Evolutionary conservation across 2,113 vertebrate species (phyloP).

Genomic region (Corythornis cristatus): DNA sequence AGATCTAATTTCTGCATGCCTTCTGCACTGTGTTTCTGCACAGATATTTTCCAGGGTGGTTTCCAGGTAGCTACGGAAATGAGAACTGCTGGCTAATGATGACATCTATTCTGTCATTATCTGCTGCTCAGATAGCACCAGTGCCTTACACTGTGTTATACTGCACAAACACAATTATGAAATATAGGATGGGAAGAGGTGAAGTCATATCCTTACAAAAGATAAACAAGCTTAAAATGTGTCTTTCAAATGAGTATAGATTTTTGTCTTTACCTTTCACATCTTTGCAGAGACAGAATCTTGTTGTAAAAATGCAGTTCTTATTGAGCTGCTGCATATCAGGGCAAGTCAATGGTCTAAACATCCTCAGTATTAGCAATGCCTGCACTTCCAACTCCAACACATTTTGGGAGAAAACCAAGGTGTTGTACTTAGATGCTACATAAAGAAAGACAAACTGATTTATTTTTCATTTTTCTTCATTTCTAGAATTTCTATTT

Average conservation of each 20-base stretch:
- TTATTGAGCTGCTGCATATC: background rate
- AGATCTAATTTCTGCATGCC: background rate
- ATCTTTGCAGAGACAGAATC: background rate
- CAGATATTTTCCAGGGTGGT: background rate
- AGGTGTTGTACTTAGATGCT: background rate
- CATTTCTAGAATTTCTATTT: background rate
- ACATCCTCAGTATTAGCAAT: background rate
- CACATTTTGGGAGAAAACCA: background rate
- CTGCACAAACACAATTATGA: background rate
- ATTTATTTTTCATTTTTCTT: background rate
- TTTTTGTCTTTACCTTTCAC: background rate
- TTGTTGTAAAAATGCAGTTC: background rate
- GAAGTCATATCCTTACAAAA: background rate
- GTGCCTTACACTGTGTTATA: background rate
- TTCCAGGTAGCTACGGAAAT: conserved; percentile 1
- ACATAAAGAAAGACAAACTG: background rate
- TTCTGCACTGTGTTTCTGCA: background rate
- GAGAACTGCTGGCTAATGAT: background rate
- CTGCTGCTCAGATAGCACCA: background rate
- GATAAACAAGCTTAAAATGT: background rate
- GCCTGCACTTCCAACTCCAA: background rate
- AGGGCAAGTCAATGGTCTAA: background rate
- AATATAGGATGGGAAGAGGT: background rate
- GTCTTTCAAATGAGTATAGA: background rate
- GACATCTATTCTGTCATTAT: background rate